Conservation (phyloP, 2,797 vertebrate genomes). For the Hemibagrus guttatus region DNA sequence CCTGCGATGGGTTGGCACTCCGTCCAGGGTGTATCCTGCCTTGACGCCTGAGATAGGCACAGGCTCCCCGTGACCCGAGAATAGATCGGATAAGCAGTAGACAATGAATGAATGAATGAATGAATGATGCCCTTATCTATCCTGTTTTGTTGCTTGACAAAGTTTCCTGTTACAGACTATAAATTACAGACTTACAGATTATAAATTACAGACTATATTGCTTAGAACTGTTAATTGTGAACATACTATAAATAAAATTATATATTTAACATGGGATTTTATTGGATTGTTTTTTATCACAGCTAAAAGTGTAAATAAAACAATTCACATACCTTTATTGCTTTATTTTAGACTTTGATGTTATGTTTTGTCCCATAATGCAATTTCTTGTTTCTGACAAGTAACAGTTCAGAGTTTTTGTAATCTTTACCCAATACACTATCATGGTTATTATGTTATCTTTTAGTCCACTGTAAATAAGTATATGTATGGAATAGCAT, state of each 20-base stretch:
- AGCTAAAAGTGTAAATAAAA: not conserved
- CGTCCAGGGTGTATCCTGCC: no score
- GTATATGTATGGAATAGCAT: not conserved
- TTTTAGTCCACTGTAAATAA: not conserved
- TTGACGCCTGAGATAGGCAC: no score
- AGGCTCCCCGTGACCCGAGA: no score
- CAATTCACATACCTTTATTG: not conserved
- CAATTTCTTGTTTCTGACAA: not conserved
- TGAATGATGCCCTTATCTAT: not conserved
- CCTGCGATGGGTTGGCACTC: no score
- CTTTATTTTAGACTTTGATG: not conserved
- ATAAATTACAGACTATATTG: not conserved
- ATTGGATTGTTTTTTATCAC: not conserved
- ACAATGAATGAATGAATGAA: no score
- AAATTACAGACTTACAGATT: no score
- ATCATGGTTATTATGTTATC: not conserved
- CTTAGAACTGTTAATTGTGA: not conserved
- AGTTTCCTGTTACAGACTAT: not conserved
- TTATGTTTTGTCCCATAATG: not conserved
- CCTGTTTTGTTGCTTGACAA: not conserved
- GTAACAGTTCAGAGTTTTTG: not conserved
- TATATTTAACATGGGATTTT: not conserved
- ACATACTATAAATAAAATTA: not conserved
- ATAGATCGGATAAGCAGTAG: no score
- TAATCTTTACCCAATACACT: not conserved